Evolutionary conservation across 2,797 vertebrate species (phyloP), one percentile per base, ranked within the genome.

Genomic region (Sebastes kiyomatsui): DNA sequence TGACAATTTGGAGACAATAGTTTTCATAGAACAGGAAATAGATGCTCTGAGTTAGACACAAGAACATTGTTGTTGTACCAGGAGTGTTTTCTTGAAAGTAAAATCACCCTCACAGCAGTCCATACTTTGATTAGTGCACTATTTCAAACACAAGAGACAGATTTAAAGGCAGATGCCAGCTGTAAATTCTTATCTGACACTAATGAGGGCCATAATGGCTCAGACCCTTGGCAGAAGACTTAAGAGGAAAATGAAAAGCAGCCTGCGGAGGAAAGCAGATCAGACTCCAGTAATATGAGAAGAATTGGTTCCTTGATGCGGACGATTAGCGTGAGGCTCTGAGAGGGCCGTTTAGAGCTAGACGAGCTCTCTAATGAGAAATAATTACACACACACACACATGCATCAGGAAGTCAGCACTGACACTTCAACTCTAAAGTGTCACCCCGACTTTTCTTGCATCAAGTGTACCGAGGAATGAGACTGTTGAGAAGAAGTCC

Each of bases 151-250:
- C 18, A 66, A 38, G 46, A 46, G 20, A 69, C 25, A 73, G 5
- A 56, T 78, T 77, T 76, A 14, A 61, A 74, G 28, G 52, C 20
- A 35, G 27, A 78, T 72, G 27, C 14, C 77, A 77, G 55, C 73
- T 76, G 79, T 62, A 54, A 82, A 81, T 77, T 82, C 20, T 68
- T 64, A 70, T 72, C 46, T 67, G 84, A 85, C 62, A 67, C 55
- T 84, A 87, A 88, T 77, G 68, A 87, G 81, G 72, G 58, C 70
- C 32, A 46, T 75, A 82, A 79, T 81, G 62, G 74, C 14, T 85
- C 28, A 49, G 80, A 77, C 58, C 72, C 59, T 80, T 90, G 42
- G 64, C 54, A 77, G 66, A 81, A 61, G 70, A 61, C 28, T 60
- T 22, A 3, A 71, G 46, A 83, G 58, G 28, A 65, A 84, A 84